Conservation (phyloP, 1,140 invertebrate species). For the Aporrectodea caliginosa region DNA sequence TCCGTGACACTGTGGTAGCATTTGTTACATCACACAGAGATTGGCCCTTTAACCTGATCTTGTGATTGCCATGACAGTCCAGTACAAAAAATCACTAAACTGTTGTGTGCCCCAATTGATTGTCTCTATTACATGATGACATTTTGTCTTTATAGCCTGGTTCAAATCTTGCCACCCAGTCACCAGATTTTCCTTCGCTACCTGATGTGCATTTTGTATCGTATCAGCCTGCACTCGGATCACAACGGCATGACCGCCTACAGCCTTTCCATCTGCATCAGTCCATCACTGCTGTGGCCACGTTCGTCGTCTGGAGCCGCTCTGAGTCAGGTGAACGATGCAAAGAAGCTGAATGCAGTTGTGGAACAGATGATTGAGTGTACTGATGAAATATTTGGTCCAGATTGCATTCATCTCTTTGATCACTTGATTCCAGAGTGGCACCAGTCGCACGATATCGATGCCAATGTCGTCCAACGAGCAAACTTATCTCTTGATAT, state of each 20-base stretch:
- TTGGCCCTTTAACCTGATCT: no score
- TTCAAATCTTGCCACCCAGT: not conserved
- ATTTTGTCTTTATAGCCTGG: not conserved
- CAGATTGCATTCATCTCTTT: not conserved
- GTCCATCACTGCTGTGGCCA: not conserved
- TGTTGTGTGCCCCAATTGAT: no score
- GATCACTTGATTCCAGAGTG: not conserved
- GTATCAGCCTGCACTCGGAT: not conserved
- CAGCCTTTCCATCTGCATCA: not conserved
- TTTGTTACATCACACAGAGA: no score
- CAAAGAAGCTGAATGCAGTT: not conserved
- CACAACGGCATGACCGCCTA: not conserved
- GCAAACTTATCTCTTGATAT: not conserved
- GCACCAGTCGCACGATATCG: not conserved
- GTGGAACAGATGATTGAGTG: not conserved
- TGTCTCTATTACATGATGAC: no score
- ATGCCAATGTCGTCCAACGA: not conserved
- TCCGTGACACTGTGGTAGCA: no score
- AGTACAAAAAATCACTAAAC: no score
- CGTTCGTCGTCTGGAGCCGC: not conserved
- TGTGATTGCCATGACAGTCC: no score
- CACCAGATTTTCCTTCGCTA: not conserved
- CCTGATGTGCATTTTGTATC: not conserved
- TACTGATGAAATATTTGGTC: not conserved
- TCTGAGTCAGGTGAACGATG: not conserved